Evolutionary conservation across 2,888 invertebrate species (phyloP), one percentile per base, ranked within the genome.

Genomic region (Epsilonema sp.): DNA sequence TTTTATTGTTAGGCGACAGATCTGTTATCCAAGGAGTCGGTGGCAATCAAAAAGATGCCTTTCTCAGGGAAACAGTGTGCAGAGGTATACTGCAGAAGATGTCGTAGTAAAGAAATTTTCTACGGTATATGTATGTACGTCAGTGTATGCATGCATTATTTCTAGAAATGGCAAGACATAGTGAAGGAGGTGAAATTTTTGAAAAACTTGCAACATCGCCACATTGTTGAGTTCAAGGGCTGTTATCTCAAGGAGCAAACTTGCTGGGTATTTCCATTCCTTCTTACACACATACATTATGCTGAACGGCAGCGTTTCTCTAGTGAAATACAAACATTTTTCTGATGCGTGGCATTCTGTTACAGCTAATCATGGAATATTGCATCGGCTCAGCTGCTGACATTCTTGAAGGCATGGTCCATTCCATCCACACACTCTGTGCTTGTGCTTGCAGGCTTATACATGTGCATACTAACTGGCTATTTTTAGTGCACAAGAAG

Each of bases 41-140:
- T 97, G 66, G 97, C 97, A 64, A 92, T 97, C 72, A 99, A 97
- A 71, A 97, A 97, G 73, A 99, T 99, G 94, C 87, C 90, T 43
- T 94, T 89, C 68, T 76, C 83, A 67, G 94, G 97, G 51, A 94
- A 94, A 67, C 90, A 94, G 70, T 67, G 70, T 26, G 55, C 60
- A 11, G 74, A 74, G 61, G 71, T 71, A 44, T 43, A n/a, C n/a
- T n/a, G n/a, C n/a, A n/a, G n/a, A n/a, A 44, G 42, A 11, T 46
- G 19, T 20, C 51, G 55, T 57, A 48, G 21, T 44, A 20, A 19
- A 19, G 37, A n/a, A 21, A 22, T 8, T 13, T 26, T 8, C 16
- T 22, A 38, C 11, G 25, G 39, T 13, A 20, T 52, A 19, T 37
- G 24, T 8, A 16, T 23, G 11, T 38, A 43, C 31, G 41, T 41